A percentile compares a stretch with the other conserved stretches of the same genome.
Evolutionary conservation across 2,797 vertebrate genomes (phyloP).

Genomic region (Siniperca undulata): DNA sequence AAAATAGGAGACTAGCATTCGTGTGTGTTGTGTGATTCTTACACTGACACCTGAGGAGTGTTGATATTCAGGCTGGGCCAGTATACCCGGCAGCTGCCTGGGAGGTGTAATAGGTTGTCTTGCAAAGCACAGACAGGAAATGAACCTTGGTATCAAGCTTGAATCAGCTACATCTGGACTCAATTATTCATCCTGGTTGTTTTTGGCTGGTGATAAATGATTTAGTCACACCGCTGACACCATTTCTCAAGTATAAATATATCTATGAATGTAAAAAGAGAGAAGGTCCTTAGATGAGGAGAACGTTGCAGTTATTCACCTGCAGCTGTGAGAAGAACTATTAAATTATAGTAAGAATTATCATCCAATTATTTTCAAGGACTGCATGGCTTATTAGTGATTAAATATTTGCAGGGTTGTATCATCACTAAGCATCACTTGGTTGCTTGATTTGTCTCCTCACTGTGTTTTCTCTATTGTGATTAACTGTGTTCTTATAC

Average conservation of each 20-base stretch:
- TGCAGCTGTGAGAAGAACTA: slow-evolving; percentile 30
- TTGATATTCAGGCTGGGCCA: slow-evolving; percentile 92
- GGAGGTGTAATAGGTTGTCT: slow-evolving; percentile 98
- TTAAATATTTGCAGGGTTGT: slow-evolving; percentile 49
- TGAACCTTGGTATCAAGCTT: slow-evolving; percentile 96
- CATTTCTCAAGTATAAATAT: slow-evolving; percentile 87
- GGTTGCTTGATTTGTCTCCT: slow-evolving; percentile 36
- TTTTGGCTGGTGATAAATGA: slow-evolving; percentile 99
- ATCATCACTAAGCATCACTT: slow-evolving; percentile 19
- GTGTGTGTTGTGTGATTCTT: slow-evolving; percentile 73
- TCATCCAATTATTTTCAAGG: slow-evolving; percentile 9
- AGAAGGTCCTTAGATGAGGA: neutral
- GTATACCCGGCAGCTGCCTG: slow-evolving; percentile 89
- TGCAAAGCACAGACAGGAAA: slow-evolving; percentile 99
- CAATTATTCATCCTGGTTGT: slow-evolving; percentile 91
- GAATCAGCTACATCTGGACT: slow-evolving; percentile 97
- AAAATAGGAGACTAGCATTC: slow-evolving; percentile 32
- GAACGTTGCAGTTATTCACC: slow-evolving; percentile 42
- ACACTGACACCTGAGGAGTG: slow-evolving; percentile 86
- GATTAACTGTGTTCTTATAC: slow-evolving; percentile 42
- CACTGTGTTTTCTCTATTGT: slow-evolving; percentile 46
- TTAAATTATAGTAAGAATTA: slow-evolving; percentile 33
- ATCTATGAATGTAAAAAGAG: slow-evolving; percentile 65
- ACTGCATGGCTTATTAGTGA: slow-evolving; percentile 1
- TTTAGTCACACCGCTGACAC: slow-evolving; percentile 90